These are phyloP conservation scores for Danio tinwini DNA, from an alignment of 2,797 vertebrate species.

Conservation along the genomic window DNA sequence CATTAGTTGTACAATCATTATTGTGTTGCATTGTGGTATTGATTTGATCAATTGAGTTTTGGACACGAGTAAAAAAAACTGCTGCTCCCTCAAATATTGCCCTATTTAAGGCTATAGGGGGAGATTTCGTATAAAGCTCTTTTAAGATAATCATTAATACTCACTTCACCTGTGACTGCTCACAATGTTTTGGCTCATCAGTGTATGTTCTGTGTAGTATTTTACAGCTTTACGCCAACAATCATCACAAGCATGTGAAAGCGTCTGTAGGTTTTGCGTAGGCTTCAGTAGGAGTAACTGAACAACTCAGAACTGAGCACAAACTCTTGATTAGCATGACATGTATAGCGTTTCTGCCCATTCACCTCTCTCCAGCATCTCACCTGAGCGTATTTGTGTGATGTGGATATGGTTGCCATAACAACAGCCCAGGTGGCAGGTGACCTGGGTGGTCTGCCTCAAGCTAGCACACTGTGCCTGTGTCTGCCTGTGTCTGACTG, in stretches of 20 bases:
- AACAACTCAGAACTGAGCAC: not conserved
- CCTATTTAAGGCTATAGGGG: too few relatives aligned
- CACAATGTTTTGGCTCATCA: too few relatives aligned
- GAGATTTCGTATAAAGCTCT: too few relatives aligned
- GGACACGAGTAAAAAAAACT: too few relatives aligned
- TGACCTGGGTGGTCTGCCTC: constrained; percentile 91
- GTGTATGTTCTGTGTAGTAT: not conserved
- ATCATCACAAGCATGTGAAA: not conserved
- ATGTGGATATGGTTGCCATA: constrained; percentile 89
- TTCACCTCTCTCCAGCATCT: constrained; percentile 26
- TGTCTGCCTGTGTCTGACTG: constrained; percentile 27
- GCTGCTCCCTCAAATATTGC: too few relatives aligned
- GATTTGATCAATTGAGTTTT: too few relatives aligned
- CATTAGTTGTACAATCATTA: too few relatives aligned
- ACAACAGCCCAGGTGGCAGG: constrained; percentile 91
- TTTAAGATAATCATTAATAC: too few relatives aligned
- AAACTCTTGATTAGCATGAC: constrained; percentile 17
- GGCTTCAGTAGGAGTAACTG: not conserved
- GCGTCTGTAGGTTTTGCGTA: not conserved
- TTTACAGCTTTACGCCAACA: not conserved
- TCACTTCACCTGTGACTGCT: too few relatives aligned
- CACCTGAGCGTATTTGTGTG: constrained; percentile 35
- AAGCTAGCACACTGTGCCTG: constrained; percentile 71
- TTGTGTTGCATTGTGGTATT: too few relatives aligned
- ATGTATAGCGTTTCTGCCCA: constrained; percentile 26